These are phyloP conservation scores for Poecilia picta DNA, from an alignment of 2,797 vertebrate species.

Conservation along the genomic window DNA sequence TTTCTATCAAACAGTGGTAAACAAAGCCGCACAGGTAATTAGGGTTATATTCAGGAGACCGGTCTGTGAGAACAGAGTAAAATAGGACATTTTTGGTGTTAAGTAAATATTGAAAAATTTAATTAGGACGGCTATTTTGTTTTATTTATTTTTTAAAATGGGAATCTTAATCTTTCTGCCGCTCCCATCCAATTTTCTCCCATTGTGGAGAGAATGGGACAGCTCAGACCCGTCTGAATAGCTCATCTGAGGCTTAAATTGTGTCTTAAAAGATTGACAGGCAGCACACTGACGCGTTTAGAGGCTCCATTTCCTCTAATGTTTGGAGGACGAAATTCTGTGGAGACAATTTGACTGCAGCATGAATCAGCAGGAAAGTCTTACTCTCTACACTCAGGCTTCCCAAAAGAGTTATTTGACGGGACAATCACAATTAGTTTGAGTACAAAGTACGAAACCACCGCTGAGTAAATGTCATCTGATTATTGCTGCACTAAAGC, in stretches of 20 bases:
- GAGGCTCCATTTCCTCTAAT: conserved; percentile 56
- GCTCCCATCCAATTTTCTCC: not conserved
- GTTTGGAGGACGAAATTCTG: conserved; percentile 61
- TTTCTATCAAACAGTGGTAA: conserved; percentile 39
- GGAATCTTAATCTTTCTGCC: not conserved
- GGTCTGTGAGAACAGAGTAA: not conserved
- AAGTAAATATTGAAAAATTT: conserved; percentile 7
- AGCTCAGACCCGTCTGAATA: conserved; percentile 36
- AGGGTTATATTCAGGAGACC: conserved; percentile 4
- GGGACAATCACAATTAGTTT: conserved; percentile 29
- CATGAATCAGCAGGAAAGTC: conserved; percentile 70
- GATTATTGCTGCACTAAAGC: not conserved
- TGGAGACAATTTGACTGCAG: conserved; percentile 64
- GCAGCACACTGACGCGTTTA: conserved; percentile 54
- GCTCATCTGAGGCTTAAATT: conserved; percentile 48
- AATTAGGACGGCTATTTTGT: conserved; percentile 2
- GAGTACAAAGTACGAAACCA: conserved; percentile 25
- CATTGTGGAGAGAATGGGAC: conserved; percentile 13
- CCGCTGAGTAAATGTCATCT: not conserved
- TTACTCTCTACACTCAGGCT: conserved; percentile 34
- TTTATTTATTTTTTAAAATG: not conserved
- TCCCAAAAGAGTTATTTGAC: conserved; percentile 37
- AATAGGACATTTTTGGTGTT: not conserved
- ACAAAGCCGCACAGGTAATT: conserved; percentile 25
- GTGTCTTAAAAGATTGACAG: conserved; percentile 36